Evolutionary conservation across 2,113 vertebrate genomes (phyloP), one percentile per base, ranked within the genome.

Genomic region (Leptosomus discolor): DNA sequence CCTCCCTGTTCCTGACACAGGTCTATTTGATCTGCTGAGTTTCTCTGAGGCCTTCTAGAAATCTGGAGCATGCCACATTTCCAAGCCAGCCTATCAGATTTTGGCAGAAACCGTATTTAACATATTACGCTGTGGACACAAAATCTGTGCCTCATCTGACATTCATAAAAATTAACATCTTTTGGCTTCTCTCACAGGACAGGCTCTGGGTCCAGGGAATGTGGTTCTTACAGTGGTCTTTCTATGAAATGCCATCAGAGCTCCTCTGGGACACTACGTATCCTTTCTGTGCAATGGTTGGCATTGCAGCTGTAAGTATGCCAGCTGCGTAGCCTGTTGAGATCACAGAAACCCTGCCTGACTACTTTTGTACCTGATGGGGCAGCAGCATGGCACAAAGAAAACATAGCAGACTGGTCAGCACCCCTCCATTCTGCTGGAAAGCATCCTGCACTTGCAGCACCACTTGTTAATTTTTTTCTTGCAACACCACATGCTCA

Each of bases 371-470:
- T 53, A 57, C 11, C 19, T 51, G 34, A 5, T 20, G 61, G 54
- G 36, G 6, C 39, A 84, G 19, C 8, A 83, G 14, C 17, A 22
- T 0, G 0, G 19, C 36, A 27, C 34, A 46, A 64, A 73, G 24
- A 41, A 39, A 8, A 51, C 8, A 12, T 0, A 69, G 34, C 21
- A 29, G 34, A n/a, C 34, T 30, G 9, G 13, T 11, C 36, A 88
- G 8, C 21, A 68, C 5, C 14, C 4, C 21, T 65, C 15, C 22
- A 32, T 69, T 58, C 45, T 69, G 9, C 24, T 71, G 57, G 22
- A 81, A 85, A 65, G 3, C 6, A 15, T 71, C 29, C 45, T 61
- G 3, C 29, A 56, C 41, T 71, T 43, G 21, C 8, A 57, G 43
- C 5, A 83, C 12, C 37, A 30, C 7, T 57, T 43, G 2, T 78